Evolutionary conservation across 23 tunicate genomes (phyloP).

Genomic region (Ciona savignyi): DNA sequence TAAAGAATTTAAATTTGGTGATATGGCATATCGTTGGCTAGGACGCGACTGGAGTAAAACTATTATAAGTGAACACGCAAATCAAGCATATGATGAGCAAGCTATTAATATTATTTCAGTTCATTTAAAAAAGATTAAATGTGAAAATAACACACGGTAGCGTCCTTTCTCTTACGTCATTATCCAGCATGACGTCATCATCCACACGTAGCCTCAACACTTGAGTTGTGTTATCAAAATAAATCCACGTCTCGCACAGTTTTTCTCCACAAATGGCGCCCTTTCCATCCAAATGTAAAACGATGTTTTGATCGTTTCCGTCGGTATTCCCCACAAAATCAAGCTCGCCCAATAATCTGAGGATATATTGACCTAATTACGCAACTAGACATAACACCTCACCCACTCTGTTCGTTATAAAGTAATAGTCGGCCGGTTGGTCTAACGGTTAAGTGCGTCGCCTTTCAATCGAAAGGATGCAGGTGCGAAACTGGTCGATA

Average conservation of each 20-base stretch:
- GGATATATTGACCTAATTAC: no score
- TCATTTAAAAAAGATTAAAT: no score
- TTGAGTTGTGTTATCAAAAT: slow-evolving; percentile 5
- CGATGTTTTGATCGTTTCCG: neutral
- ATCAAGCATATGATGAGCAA: neutral
- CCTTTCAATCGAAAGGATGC: no score
- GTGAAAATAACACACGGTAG: no score
- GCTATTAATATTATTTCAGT: neutral
- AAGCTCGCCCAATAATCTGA: neutral
- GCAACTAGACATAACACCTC: no score
- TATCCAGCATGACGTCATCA: neutral
- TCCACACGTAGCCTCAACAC: neutral
- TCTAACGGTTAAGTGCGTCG: no score
- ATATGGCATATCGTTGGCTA: slow-evolving; percentile 2
- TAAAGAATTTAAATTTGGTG: slow-evolving; percentile 22
- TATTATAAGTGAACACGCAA: no score
- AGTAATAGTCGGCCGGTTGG: no score
- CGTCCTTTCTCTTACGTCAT: slow-evolving; percentile 7
- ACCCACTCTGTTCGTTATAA: no score
- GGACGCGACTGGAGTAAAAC: neutral
- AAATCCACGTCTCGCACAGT: neutral
- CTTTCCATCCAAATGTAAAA: neutral
- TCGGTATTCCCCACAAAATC: neutral
- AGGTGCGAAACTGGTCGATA: no score
- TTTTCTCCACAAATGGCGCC: slow-evolving; percentile 1